These are phyloP conservation scores for Epiblema foenella DNA, from an alignment of 2,888 invertebrate genomes.

Conservation along the genomic window DNA sequence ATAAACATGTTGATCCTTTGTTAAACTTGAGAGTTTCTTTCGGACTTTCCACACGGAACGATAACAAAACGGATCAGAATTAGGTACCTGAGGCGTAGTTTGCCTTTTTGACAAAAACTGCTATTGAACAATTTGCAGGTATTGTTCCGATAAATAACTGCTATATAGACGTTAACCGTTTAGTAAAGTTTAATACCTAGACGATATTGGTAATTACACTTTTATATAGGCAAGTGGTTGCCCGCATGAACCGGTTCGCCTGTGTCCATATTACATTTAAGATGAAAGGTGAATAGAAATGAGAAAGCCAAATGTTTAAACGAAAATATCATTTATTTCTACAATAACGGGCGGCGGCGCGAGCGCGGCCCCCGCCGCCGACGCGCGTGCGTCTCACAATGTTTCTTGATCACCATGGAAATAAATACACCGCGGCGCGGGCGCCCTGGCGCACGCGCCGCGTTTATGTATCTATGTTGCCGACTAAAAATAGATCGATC, in stretches of 20 bases:
- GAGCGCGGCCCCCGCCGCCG: conserved; percentile 60
- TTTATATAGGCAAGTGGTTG: not conserved
- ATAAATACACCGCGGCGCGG: conserved; percentile 77
- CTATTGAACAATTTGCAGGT: no score
- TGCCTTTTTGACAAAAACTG: no score
- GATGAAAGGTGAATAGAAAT: conserved; percentile 50
- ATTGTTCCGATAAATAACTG: no score
- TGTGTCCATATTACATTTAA: not conserved
- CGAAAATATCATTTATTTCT: conserved; percentile 85
- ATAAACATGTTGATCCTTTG: not conserved
- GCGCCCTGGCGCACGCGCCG: conserved; percentile 62
- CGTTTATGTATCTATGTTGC: conserved; percentile 74
- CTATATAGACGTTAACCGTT: no score
- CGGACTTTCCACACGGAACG: not conserved
- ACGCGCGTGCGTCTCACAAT: conserved; percentile 80
- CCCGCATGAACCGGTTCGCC: not conserved
- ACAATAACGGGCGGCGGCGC: conserved; percentile 75
- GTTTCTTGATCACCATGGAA: conserved; percentile 77
- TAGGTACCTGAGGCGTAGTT: not conserved
- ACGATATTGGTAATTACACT: not conserved
- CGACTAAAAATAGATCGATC: conserved; percentile 74
- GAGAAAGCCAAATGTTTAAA: conserved; percentile 76
- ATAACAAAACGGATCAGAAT: not conserved
- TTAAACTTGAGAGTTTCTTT: not conserved
- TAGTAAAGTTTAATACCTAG: no score